Percentiles rank a stretch among this genome's conserved stretches.
These are phyloP conservation scores for Dryomyza anilis DNA, from an alignment of 2,888 invertebrate genomes.

Conservation along the genomic window DNA sequence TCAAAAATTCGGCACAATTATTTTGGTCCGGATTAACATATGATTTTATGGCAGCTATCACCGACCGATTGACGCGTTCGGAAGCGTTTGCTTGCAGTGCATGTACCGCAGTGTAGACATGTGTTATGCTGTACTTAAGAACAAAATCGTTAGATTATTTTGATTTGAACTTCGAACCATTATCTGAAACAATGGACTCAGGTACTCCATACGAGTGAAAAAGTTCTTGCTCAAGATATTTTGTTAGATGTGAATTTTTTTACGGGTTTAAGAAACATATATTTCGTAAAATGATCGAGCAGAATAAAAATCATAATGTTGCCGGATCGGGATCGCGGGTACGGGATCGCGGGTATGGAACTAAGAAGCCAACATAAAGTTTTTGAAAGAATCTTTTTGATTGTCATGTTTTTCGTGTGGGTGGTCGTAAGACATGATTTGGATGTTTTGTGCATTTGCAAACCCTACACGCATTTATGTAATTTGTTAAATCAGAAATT, in stretches of 20 bases:
- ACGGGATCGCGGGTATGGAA: background rate
- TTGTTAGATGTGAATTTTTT: too few species aligned
- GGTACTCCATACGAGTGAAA: too few species aligned
- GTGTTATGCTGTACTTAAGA: too few species aligned
- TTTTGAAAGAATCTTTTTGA: background rate
- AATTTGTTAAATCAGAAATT: background rate
- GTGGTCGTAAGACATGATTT: background rate
- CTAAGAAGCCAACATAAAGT: background rate
- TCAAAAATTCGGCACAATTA: constrained; percentile 30
- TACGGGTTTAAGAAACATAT: too few species aligned
- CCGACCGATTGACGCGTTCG: constrained; percentile 28
- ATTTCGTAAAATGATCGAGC: background rate
- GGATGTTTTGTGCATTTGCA: background rate
- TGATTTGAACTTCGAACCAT: too few species aligned
- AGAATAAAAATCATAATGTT: background rate
- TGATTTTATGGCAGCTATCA: constrained; percentile 24
- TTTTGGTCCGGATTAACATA: constrained; percentile 27
- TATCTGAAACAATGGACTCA: too few species aligned
- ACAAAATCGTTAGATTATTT: too few species aligned
- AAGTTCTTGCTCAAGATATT: too few species aligned
- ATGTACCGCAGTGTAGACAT: too few species aligned
- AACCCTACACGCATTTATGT: too few species aligned
- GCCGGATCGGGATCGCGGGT: background rate
- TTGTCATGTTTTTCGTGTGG: background rate
- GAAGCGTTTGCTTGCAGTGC: constrained; percentile 27